These are phyloP conservation scores for Euclidia mi DNA, from an alignment of 2,888 invertebrate genomes.

Conservation along the genomic window DNA sequence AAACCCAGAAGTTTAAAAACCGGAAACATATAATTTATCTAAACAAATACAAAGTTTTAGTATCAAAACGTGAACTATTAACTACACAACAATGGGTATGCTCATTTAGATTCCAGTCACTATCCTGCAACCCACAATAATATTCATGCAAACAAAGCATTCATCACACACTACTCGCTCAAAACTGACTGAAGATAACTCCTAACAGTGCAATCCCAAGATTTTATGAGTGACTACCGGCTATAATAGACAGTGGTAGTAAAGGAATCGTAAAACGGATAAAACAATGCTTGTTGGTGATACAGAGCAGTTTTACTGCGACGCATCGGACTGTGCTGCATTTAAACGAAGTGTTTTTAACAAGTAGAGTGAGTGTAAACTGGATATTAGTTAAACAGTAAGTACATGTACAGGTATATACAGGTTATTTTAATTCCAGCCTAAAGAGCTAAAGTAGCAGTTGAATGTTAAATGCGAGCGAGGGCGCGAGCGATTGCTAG, in stretches of 20 bases:
- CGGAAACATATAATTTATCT: too few relatives aligned
- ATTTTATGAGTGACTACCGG: conserved; percentile 39
- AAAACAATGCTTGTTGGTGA: conserved; percentile 50
- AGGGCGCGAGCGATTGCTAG: too few relatives aligned
- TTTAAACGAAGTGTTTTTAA: conserved; percentile 32
- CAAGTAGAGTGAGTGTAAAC: conserved; percentile 26
- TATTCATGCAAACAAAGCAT: conserved; percentile 12
- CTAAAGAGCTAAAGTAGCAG: too few relatives aligned
- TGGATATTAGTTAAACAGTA: too few relatives aligned
- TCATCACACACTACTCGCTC: conserved; percentile 23
- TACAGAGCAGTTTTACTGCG: conserved; percentile 28
- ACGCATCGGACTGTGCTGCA: conserved; percentile 19
- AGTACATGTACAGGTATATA: too few relatives aligned
- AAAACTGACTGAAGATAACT: conserved; percentile 33
- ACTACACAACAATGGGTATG: not conserved
- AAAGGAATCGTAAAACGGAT: conserved; percentile 51
- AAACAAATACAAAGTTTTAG: too few relatives aligned
- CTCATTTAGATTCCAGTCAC: not conserved
- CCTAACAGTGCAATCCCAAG: conserved; percentile 33
- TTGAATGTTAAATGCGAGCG: too few relatives aligned
- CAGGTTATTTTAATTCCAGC: too few relatives aligned
- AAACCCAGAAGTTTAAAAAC: too few relatives aligned
- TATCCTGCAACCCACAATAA: not conserved
- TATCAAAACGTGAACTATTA: not conserved
- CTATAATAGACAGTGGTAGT: conserved; percentile 44